phyloP scores from a whole-genome alignment of 37 sponge, comb jelly and placozoan genomes.

The Petrosia ficiformis region DNA sequence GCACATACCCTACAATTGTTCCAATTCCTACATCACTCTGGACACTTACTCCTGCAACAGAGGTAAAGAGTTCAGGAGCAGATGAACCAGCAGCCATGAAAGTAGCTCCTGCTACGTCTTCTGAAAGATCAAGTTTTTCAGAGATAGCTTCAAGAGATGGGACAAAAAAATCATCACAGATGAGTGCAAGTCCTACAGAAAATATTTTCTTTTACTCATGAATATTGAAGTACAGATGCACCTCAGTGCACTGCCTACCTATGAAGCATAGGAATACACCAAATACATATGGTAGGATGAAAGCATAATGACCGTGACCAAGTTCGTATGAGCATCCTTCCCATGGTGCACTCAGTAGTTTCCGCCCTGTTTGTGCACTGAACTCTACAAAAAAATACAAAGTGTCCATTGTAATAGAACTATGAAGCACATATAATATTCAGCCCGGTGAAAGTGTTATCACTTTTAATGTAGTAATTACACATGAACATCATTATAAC shows the following conservation, averaged over 20 bases:
- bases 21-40: constrained; percentile 83
- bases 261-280: no score
- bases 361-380: no score
- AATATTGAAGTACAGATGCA: neutral
- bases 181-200: constrained; percentile 68
- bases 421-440: no score
- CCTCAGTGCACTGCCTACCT: neutral
- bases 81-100: constrained; percentile 96
- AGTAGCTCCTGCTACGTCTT: constrained; percentile 95
- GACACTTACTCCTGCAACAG: constrained; percentile 73
- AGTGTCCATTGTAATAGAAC: no score
- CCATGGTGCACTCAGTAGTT: no score
- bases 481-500: no score
- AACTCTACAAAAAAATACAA: no score
- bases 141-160: constrained; percentile 89
- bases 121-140: constrained; percentile 78
- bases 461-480: no score
- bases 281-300: no score
- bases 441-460: no score
- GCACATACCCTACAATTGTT: constrained; percentile 81
- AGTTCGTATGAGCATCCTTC: no score
- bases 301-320: no score
- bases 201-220: neutral
- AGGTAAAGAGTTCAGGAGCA: constrained; percentile 89
- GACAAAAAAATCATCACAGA: constrained; percentile 94